phyloP scores from a whole-genome alignment of 2,113 vertebrate species.

The Corydoras maculifer region DNA sequence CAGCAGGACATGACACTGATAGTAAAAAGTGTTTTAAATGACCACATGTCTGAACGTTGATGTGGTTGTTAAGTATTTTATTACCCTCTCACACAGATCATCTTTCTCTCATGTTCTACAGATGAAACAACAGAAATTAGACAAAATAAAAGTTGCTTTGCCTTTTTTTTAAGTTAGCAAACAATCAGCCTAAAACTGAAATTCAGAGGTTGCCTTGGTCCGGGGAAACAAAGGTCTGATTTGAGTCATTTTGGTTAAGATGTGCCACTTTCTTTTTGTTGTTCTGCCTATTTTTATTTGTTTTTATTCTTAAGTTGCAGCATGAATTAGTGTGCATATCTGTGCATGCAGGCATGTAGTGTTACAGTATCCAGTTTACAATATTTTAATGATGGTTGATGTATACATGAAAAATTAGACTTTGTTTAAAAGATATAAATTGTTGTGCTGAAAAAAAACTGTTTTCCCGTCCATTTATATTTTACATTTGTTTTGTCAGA shows the following conservation, averaged over 20 bases:
- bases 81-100: too few relatives aligned
- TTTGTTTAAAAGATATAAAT: background rate
- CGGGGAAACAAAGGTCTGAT: conserved; percentile 15
- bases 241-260: background rate
- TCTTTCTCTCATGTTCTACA: too few relatives aligned
- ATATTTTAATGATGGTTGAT: conserved; percentile 9
- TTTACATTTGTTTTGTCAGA: conserved; percentile 56
- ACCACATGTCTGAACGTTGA: too few relatives aligned
- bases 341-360: conserved; percentile 21
- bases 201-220: background rate
- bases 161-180: background rate
- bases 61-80: too few relatives aligned
- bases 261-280: background rate
- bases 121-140: too few relatives aligned
- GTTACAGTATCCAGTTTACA: conserved; percentile 6
- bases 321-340: conserved; percentile 20
- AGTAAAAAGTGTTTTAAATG: too few relatives aligned
- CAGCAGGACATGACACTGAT: too few relatives aligned
- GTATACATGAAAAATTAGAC: conserved; percentile 2
- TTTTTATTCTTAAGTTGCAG: conserved; percentile 19
- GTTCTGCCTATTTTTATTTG: background rate
- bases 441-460: background rate
- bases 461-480: background rate
- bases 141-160: background rate
- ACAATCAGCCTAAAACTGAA: background rate